These are phyloP conservation scores for Prolemur simus DNA, from an alignment of 2,113 vertebrate genomes.

Conservation along the genomic window DNA sequence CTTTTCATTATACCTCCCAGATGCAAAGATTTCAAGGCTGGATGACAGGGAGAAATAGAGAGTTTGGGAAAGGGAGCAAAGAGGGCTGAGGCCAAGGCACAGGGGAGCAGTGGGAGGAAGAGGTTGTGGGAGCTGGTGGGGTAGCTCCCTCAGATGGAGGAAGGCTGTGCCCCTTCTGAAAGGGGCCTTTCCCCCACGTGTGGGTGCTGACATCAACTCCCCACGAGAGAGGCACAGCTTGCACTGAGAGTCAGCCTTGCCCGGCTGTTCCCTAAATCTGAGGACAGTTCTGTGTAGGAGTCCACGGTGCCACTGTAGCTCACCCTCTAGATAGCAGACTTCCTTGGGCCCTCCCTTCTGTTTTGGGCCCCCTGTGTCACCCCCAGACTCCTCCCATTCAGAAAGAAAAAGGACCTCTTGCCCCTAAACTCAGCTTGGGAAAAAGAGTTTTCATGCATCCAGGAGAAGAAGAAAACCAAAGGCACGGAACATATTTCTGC, in stretches of 20 bases:
- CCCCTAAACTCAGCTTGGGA: not conserved
- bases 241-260: not conserved
- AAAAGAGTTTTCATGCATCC: not conserved
- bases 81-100: not conserved
- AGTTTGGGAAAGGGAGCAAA: not conserved
- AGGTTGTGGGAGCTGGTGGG: not conserved
- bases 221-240: not conserved
- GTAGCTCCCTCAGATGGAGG: not conserved
- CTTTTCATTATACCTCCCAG: not conserved
- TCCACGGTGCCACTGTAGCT: not conserved
- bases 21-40: not conserved
- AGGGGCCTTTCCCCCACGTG: accelerated
- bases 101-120: not conserved
- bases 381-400: no score
- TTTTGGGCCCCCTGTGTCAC: not conserved
- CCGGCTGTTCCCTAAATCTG: no score
- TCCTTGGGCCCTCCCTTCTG: not conserved
- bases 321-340: not conserved
- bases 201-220: not conserved
- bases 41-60: not conserved
- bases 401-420: not conserved
- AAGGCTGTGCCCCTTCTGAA: accelerated
- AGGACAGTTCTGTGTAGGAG: not conserved
- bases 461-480: not conserved
- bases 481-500: not conserved